Evolutionary conservation across 2,888 invertebrate genomes (phyloP).

Genomic region (Machimus rusticus): DNA sequence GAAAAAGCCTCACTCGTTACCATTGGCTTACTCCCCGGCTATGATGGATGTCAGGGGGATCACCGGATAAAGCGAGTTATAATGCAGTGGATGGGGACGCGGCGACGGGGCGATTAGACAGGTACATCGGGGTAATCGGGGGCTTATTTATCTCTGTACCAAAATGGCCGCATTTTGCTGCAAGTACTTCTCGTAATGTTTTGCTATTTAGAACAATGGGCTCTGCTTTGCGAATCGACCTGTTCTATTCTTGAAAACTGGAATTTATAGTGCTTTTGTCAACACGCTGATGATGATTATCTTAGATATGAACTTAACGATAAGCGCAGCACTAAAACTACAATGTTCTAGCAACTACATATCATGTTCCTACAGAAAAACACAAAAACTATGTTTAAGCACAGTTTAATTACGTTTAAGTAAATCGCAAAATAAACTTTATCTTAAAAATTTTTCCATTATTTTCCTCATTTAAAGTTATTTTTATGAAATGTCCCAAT

Average conservation of each 20-base stretch:
- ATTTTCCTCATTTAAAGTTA: too few species aligned
- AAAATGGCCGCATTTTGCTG: conserved; percentile 5
- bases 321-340: too few species aligned
- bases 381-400: too few species aligned
- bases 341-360: too few species aligned
- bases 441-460: too few species aligned
- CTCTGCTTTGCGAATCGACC: neutral
- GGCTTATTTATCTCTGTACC: neutral
- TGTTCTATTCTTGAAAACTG: neutral
- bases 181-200: neutral
- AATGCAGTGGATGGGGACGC: conserved; percentile 32
- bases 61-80: conserved; percentile 37
- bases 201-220: neutral
- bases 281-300: too few species aligned
- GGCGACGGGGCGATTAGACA: conserved; percentile 28
- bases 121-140: neutral
- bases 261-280: neutral
- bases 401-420: too few species aligned
- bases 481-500: too few species aligned
- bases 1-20: conserved; percentile 41
- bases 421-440: too few species aligned
- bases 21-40: conserved; percentile 38
- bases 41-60: conserved; percentile 40
- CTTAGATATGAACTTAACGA: too few species aligned
- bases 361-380: too few species aligned